Base-by-base conservation (phyloP, 2,888 invertebrate species). In the Epinotia demarniana region DNA sequence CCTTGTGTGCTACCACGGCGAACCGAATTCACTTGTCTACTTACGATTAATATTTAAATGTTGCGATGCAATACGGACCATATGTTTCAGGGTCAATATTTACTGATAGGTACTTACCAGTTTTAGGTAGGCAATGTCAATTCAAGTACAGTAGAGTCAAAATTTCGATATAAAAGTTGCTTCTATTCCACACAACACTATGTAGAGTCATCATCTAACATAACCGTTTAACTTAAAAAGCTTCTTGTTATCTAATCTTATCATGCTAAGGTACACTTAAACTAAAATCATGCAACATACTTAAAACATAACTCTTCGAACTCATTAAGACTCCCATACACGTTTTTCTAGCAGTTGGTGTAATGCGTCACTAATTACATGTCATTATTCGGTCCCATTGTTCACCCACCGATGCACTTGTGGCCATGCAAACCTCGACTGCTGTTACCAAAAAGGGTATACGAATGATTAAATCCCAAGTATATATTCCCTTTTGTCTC, bases 21-120 rank as follows among this genome's bases (percentile, higher is more conserved):
- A 81, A 82, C 86, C 84, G 82, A 89, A 89, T 87, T 85, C 87
- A 84, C 84, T 82, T 76, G 67, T 72, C 75, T 72, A 62, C 73
- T 67, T 74, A 74, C 77, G 67, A 84, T 85, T 87, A 88, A 89
- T 89, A 90, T 90, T 90, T 86, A 85, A 90, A 90, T 90, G 83
- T 86, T 83, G 87, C 87, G 87, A 88, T 88, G 87, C 87, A 85
- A 86, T 83, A 84, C 79, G 77, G 82, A 81, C 82, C 75, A 76
- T 80, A 78, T 78, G 81, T 80, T 85, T 90, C 91, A 92, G 86
- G 91, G 92, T 86, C 89, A 81, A 82, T 83, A 82, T 82, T 81
- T 80, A 78, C 71, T 78, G 76, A 27, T 60, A 23, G 23, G 23
- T 27, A 27, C 23, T 23, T 23, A 64, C 61, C 75, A 71, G 66